phyloP scores from a whole-genome alignment of 2,888 invertebrate species.

The Julus scandinavius region DNA sequence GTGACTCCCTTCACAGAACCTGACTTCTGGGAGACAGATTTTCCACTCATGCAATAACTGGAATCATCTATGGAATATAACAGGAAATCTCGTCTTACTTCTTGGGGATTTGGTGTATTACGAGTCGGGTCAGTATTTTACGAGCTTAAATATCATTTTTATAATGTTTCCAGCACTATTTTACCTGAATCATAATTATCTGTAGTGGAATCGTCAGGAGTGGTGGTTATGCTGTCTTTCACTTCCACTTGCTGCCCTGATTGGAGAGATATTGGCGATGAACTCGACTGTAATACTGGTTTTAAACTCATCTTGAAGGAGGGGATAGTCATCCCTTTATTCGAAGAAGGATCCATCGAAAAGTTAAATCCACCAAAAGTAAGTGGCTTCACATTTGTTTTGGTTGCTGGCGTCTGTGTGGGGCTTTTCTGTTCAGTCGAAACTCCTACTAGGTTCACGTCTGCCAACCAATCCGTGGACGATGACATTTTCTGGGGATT shows the following conservation, averaged over 20 bases:
- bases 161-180: too few relatives aligned
- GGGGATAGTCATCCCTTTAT: background rate
- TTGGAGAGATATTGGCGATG: background rate
- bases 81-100: too few relatives aligned
- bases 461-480: slow-evolving; percentile 28
- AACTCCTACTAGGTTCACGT: background rate
- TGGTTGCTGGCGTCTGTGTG: background rate
- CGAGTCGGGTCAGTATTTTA: too few relatives aligned
- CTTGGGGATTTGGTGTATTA: too few relatives aligned
- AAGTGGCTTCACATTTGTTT: background rate
- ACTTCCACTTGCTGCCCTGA: background rate
- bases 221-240: slow-evolving; percentile 46
- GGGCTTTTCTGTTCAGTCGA: background rate
- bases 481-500: slow-evolving; percentile 61
- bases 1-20: background rate
- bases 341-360: background rate
- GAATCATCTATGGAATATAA: slow-evolving; percentile 51
- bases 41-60: slow-evolving; percentile 36
- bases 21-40: background rate
- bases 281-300: background rate
- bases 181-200: slow-evolving; percentile 55
- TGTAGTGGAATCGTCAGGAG: slow-evolving; percentile 52
- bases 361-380: slow-evolving; percentile 20
- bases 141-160: too few relatives aligned
- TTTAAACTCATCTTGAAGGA: background rate